Base-by-base conservation (phyloP, 2,888 invertebrate genomes). In the Diplolepis rosae region DNA sequence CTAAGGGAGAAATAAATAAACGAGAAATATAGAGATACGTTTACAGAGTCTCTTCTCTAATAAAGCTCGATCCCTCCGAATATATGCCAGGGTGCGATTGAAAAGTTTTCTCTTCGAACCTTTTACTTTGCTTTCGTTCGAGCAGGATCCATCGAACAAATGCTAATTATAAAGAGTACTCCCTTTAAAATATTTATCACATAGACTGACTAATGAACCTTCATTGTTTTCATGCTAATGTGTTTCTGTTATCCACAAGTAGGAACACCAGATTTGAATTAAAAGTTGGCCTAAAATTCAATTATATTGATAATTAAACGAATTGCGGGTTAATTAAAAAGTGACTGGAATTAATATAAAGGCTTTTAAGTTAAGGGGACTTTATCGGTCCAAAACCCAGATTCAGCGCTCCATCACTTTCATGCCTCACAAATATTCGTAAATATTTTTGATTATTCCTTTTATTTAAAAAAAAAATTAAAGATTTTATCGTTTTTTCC, bases 1-100 rank as follows among this genome's bases (percentile, higher is more conserved):
- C 13, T 11, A 24, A 61, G 24, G n/a, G 22, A 39, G 7, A 18
- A n/a, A 6, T 5, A 56, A 35, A 56, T 13, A 13, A 35, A 56
- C 22, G 22, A 11, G 22, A 13, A 35, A 22, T 32, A 61, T n/a
- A 4, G n/a, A 9, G 27, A 61, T 61, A 61, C 39, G 22, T 61
- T 61, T 27, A 39, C 39, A 61, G 39, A 61, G 39, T 61, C 61
- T 61, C 24, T 61, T 61, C n/a, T 24, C 61, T 61, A 61, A 61
- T 61, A 39, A 61, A 61, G 39, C 61, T 39, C 24, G 18, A 39
- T 24, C 61, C 56, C 56, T 56, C 35, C 54, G 32, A 56, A 18
- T 32, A 56, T 30, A 18, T 30, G 9, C 18, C 32, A 56, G 13
- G 30, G 22, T 18, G 35, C 32, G 56, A 56, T 56, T 56, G 56